Evolutionary conservation across 2,888 invertebrate species (phyloP), one percentile per base, ranked within the genome.

Genomic region (Diarsia rubi): DNA sequence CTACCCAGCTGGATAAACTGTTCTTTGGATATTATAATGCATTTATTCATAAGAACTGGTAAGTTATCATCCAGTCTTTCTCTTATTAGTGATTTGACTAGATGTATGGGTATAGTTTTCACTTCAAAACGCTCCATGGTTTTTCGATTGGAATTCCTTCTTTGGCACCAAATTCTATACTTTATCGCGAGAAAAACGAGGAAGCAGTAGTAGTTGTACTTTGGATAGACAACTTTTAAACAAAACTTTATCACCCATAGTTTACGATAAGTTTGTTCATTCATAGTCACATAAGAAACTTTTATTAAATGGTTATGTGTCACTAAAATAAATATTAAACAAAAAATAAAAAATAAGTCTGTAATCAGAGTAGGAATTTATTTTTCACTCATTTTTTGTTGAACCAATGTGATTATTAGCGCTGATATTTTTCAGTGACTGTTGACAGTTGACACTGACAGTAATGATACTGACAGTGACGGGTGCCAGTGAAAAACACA

Each of bases 231-330:
- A 84, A 96, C 86, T 94, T 95, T 95, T 83, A 96, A 79, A 88
- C 95, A 95, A 91, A 94, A 95, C 88, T 95, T 95, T 91, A 95
- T 88, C 88, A 96, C 93, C 95, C 96, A 95, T 95, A 96, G 76
- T 89, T 94, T 94, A 45, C 86, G 81, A 75, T 80, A 82, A 76
- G 88, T 91, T 81, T 92, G 88, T 88, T 94, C 90, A 90, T 93
- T 93, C 96, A 96, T 96, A 94, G 86, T 95, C 91, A 85, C 69
- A 71, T 83, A 42, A 0, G 62, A 19, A 54, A 77, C 76, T 68
- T 60, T 9, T 47, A 62, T n/a, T 5, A 59, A 62, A 65, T 45
- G 1, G 16, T 44, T 62, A 63, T 52, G 31, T 37, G 57, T 82
- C 49, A 72, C 42, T 65, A 82, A 71, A 73, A 75, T 44, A 72